phyloP scores from a whole-genome alignment of 2,888 invertebrate genomes.

The Trachelus iudaicus region DNA sequence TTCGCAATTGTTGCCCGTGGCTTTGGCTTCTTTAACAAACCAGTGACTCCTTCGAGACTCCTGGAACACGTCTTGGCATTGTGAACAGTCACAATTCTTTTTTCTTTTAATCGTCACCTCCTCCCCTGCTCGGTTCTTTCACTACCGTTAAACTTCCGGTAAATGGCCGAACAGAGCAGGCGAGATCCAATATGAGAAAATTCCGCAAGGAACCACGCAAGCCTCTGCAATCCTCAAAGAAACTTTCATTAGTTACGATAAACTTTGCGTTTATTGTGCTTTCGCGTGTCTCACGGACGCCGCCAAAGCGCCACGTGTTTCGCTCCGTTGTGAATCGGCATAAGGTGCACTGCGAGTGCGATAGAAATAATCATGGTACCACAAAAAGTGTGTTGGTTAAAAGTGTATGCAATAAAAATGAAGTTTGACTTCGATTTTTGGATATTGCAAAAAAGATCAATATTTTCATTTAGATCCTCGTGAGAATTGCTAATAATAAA shows the following conservation, averaged over 20 bases:
- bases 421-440: not conserved
- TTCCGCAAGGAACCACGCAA: not conserved
- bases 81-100: not conserved
- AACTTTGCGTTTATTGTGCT: not conserved
- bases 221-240: not conserved
- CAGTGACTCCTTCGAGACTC: not conserved
- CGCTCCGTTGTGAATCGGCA: not conserved
- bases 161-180: not conserved
- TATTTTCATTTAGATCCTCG: not conserved
- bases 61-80: not conserved
- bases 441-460: not conserved
- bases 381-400: not conserved
- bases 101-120: not conserved
- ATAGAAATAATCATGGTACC: not conserved
- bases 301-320: not conserved
- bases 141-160: not conserved
- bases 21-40: not conserved
- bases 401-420: not conserved
- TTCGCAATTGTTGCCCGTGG: not conserved
- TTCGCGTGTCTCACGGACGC: not conserved
- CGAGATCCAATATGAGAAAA: not conserved
- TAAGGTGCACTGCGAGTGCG: not conserved
- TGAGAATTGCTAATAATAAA: not conserved
- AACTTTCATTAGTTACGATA: not conserved
- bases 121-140: not conserved